Evolutionary conservation across 1,140 invertebrate species (phyloP), one percentile per base, ranked within the genome.

Genomic region (Bombyx mandarina): DNA sequence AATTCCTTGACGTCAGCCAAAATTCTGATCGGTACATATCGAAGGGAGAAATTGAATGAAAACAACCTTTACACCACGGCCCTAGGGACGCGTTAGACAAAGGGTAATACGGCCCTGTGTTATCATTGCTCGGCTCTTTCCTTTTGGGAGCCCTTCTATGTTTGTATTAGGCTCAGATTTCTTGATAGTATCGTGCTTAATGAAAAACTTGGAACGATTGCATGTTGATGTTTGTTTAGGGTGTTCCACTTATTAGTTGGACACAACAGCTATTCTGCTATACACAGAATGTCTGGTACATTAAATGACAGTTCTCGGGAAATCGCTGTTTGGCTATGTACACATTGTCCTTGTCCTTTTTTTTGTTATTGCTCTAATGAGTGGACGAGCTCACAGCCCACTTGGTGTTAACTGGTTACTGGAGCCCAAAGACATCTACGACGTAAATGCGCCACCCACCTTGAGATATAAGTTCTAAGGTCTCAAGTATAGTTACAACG

Each of bases 1-100:
- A 46, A 49, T 42, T 56, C 35, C n/a, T 8, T 43, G 46, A 45
- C 54, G 54, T 56, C 54, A 48, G 46, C 46, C 54, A 46, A 56
- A 56, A 56, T 56, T 56, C 45, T 56, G 54, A 56, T 56, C 46
- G 46, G 54, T 56, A 54, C 44, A 46, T 44, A 54, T 51, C 50
- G 22, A 22, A 35, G 54, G 10, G 46, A 42, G 45, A 46, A 48
- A 56, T 56, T 56, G 54, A 56, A 56, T 43, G 52, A 54, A 56
- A 56, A 56, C 54, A 56, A 54, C 53, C 22, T 18, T n/a, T 10
- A 35, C 26, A 47, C 26, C 10, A 22, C 8, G 46, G 48, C 54
- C 46, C 54, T 8, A 8, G 46, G 42, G 54, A 49, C 26, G 26
- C 46, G 54, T 48, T 56, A 48, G 10, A 48, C 46, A 48, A 18